Conservation (phyloP, 2,113 vertebrate species). For the Crotalus tigris region DNA sequence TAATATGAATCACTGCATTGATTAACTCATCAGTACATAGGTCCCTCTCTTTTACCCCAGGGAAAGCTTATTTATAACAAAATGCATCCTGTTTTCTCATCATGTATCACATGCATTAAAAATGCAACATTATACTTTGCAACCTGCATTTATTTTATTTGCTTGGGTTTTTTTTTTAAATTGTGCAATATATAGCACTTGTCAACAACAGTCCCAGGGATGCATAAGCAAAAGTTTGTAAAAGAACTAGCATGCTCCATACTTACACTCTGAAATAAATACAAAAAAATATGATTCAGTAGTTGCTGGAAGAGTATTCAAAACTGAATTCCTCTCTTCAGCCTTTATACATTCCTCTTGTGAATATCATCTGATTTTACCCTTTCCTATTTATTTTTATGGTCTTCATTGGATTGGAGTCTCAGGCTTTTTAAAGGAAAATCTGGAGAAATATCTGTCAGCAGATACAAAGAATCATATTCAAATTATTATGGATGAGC, state of each 20-base stretch:
- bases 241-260: background rate
- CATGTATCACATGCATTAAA: background rate
- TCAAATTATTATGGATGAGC: background rate
- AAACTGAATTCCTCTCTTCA: background rate
- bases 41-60: background rate
- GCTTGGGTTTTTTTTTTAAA: background rate
- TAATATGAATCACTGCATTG: background rate
- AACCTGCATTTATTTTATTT: background rate
- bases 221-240: background rate
- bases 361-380: background rate
- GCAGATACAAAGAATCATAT: conserved; percentile 24
- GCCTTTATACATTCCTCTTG: background rate
- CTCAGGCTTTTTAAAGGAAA: conserved; percentile 6
- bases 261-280: background rate
- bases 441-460: conserved; percentile 6
- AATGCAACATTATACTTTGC: background rate
- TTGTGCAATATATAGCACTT: background rate
- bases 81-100: background rate
- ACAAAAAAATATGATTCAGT: background rate
- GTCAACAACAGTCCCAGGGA: background rate
- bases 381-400: background rate
- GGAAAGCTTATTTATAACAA: background rate
- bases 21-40: background rate
- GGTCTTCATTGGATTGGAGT: background rate
- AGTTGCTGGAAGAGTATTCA: background rate